Evolutionary conservation across 1,140 invertebrate genomes (phyloP).

Genomic region (Lepeophtheirus salmonis): DNA sequence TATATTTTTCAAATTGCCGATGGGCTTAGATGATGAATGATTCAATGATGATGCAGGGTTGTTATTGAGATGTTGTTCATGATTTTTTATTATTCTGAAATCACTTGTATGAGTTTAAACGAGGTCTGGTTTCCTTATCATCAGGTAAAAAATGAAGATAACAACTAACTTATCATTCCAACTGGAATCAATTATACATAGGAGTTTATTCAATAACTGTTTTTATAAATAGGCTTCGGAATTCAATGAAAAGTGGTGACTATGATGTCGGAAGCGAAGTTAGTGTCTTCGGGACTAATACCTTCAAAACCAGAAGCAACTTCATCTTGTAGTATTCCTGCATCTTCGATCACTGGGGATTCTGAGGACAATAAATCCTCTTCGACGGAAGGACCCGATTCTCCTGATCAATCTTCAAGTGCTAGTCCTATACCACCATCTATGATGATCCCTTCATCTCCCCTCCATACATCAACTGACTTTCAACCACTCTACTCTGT

Average conservation of each 20-base stretch:
- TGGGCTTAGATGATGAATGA: too few relatives aligned
- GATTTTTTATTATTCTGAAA: too few relatives aligned
- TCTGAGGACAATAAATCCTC: not conserved
- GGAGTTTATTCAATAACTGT: too few relatives aligned
- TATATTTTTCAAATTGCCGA: too few relatives aligned
- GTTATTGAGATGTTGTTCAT: too few relatives aligned
- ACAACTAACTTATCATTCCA: too few relatives aligned
- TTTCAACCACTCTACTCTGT: not conserved
- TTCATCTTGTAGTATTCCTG: too few relatives aligned
- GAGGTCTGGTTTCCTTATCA: too few relatives aligned
- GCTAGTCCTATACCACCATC: not conserved
- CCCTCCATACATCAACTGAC: not conserved
- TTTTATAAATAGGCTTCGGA: not conserved
- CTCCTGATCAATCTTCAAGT: not conserved
- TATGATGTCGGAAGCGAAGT: not conserved
- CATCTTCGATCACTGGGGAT: not conserved
- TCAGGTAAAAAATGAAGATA: too few relatives aligned
- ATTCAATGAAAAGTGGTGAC: not conserved
- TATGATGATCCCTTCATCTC: not conserved
- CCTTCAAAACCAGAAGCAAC: not conserved
- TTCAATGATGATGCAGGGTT: too few relatives aligned
- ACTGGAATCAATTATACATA: too few relatives aligned
- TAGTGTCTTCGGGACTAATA: not conserved
- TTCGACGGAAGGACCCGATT: not conserved
- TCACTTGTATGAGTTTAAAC: too few relatives aligned